Evolutionary conservation across 2,888 invertebrate species (phyloP), one percentile per base, ranked within the genome.

Genomic region (Diplolepis rosae): DNA sequence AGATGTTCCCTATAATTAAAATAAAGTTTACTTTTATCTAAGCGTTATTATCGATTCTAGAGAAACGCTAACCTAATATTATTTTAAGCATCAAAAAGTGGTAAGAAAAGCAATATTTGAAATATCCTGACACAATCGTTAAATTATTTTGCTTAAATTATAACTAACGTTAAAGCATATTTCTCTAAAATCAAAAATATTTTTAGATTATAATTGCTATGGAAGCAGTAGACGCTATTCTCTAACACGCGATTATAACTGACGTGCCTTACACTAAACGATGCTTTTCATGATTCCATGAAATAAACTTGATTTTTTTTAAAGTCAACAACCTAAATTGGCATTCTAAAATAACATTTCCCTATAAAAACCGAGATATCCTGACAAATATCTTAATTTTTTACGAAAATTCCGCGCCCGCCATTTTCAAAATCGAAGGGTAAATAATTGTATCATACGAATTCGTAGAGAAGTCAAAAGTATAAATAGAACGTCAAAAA

Each of bases 361-460:
- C 13, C 4, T 13, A 4, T 6, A 1, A 4, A 39, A 18, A 15
- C 30, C 1, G 1, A 22, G 39, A 3, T 22, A 42, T 24, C 9
- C 15, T 9, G n/a, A 22, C 1, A 28, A 28, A 52, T 39, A 68
- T 42, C 68, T 65, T 56, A 56, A 66, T 69, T 56, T 66, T 61
- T 73, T 75, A 72, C 52, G 48, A 80, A 81, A 79, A 72, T 78
- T 80, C 76, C 81, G 80, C 82, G 80, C 86, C 87, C 86, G 87
- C 86, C 87, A 87, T 86, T 87, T 87, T 86, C 85, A 85, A 87
- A 87, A 84, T 81, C 77, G 24, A 66, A 66, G 72, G 72, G 68
- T 78, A 77, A 80, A 77, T 77, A 78, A 75, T 77, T 76, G 1
- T 32, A 28, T 28, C 11, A 24, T n/a, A n/a, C 7, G 2, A 13